Base-by-base conservation (phyloP, 2,888 invertebrate species). In the Scelioninae gen. 2 region DNA sequence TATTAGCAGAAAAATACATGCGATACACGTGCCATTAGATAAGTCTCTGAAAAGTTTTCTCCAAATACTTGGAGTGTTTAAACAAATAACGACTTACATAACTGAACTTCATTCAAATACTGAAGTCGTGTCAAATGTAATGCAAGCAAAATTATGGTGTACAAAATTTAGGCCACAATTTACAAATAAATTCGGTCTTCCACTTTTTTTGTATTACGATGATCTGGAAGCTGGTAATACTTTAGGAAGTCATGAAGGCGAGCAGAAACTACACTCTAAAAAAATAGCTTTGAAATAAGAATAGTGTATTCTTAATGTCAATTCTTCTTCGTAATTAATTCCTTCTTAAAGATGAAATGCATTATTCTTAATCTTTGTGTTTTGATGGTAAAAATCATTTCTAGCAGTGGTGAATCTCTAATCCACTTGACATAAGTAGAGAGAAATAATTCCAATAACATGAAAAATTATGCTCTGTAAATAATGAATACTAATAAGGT, bases 241-340 rank as follows among this genome's bases (percentile, higher is more conserved):
- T 1, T 46, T 46, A 28, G 11, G 13, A 9, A 46, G 46, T 13
- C 46, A 46, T 15, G 7, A 2, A 13, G 15, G 46, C 1, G 46
- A 25, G 28, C 13, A 46, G 28, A 46, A 46, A 15, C 9, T 46
- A 15, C n/a, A n/a, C n/a, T n/a, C n/a, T n/a, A n/a, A n/a, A n/a
- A n/a, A n/a, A n/a, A n/a, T n/a, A n/a, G n/a, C n/a, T n/a, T n/a
- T n/a, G n/a, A n/a, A n/a, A n/a, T n/a, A n/a, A n/a, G n/a, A n/a
- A n/a, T n/a, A n/a, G n/a, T n/a, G n/a, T n/a, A n/a, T n/a, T n/a
- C n/a, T n/a, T n/a, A n/a, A n/a, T n/a, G n/a, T n/a, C n/a, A n/a
- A n/a, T n/a, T n/a, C n/a, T n/a, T n/a, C n/a, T n/a, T n/a, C n/a
- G n/a, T n/a, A n/a, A n/a, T n/a, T n/a, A n/a, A n/a, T n/a, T n/a